Conservation (phyloP, 2,797 vertebrate genomes). For the Alca torda region DNA sequence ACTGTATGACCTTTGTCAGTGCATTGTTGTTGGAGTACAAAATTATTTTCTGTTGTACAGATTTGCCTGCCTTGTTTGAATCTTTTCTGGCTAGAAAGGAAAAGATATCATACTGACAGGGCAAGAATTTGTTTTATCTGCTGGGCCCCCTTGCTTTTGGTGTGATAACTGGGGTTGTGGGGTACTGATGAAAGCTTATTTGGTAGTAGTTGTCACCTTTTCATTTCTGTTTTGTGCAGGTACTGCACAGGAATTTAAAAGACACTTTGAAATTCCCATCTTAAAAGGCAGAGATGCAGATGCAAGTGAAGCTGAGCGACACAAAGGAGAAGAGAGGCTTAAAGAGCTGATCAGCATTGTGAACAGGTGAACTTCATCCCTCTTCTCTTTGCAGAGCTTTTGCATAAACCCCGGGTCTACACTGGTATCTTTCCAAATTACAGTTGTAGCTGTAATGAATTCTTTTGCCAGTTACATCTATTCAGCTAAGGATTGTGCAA, state of each 20-base stretch:
- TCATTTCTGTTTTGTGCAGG: constrained; percentile 75
- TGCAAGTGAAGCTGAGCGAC: constrained; percentile 86
- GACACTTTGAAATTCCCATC: constrained; percentile 93
- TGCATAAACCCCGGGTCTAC: not conserved
- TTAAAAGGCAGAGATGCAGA: constrained; percentile 93
- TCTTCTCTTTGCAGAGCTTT: not conserved
- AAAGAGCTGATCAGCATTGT: constrained; percentile 92
- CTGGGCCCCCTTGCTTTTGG: not conserved
- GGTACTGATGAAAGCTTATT: not conserved
- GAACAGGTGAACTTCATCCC: constrained; percentile 81
- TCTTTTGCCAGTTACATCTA: not conserved
- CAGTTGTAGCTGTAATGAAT: not conserved
- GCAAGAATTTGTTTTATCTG: not conserved
- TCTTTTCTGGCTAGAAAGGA: not conserved
- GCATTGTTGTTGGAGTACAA: not conserved
- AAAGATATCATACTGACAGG: not conserved
- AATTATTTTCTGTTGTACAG: not conserved
- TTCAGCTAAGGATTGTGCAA: not conserved
- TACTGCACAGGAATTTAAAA: constrained; percentile 96
- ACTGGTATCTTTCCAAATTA: not conserved
- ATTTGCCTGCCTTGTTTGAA: not conserved
- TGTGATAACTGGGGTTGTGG: not conserved
- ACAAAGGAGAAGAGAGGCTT: constrained; percentile 89
- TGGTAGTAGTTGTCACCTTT: not conserved
- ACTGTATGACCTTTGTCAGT: not conserved